These are phyloP conservation scores for Mylabris phalerata DNA, from an alignment of 1,140 invertebrate species.

Conservation along the genomic window DNA sequence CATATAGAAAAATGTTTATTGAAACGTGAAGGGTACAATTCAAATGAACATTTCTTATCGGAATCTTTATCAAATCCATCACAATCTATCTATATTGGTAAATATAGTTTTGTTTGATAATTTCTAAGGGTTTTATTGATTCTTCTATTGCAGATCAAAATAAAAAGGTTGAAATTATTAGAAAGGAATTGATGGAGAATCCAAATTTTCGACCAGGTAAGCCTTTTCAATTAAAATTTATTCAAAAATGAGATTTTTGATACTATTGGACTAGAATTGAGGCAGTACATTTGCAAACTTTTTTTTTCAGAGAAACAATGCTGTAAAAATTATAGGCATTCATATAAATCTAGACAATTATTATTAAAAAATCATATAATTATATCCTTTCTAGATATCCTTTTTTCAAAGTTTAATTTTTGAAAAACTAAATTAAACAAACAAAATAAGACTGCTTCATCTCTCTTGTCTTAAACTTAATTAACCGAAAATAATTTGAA, in stretches of 20 bases:
- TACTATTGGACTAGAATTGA: too few relatives aligned
- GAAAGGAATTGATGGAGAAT: constrained; percentile 17
- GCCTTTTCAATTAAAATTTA: constrained; percentile 22
- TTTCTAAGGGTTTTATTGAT: neutral
- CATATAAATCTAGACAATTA: constrained; percentile 13
- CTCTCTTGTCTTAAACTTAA: neutral
- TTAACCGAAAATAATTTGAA: constrained; percentile 27
- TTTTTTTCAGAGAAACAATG: constrained; percentile 25
- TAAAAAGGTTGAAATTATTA: constrained; percentile 42
- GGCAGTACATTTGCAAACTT: constrained; percentile 7
- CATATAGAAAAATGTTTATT: constrained; percentile 46
- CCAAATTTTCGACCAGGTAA: constrained; percentile 25
- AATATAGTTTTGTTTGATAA: neutral
- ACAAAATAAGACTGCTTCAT: neutral
- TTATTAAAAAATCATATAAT: constrained; percentile 14
- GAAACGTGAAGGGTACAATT: constrained; percentile 45
- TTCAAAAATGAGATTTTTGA: constrained; percentile 1
- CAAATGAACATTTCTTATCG: constrained; percentile 44
- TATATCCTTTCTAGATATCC: constrained; percentile 38
- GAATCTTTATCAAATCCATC: constrained; percentile 34
- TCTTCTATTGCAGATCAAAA: constrained; percentile 40
- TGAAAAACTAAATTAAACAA: constrained; percentile 8
- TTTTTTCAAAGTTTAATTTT: constrained; percentile 25
- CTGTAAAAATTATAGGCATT: constrained; percentile 7
- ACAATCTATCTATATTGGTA: constrained; percentile 39